Evolutionary conservation across 2,888 invertebrate species (phyloP).

Genomic region (Yponomeuta plumbellus): DNA sequence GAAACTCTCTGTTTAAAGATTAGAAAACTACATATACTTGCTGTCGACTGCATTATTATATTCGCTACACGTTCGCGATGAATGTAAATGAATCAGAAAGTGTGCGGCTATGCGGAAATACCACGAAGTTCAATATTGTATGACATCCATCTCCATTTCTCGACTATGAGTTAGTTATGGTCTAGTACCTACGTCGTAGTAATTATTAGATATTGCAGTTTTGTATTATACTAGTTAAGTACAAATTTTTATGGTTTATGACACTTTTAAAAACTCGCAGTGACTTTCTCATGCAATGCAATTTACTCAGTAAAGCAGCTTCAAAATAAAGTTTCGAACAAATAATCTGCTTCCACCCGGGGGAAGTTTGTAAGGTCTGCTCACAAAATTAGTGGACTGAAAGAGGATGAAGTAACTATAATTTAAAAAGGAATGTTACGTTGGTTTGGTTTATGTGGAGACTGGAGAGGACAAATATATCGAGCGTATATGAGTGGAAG

Average conservation of each 20-base stretch:
- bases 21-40: no score
- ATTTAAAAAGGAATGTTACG: no score
- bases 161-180: neutral
- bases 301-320: no score
- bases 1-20: no score
- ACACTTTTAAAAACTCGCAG: neutral
- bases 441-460: no score
- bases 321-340: no score
- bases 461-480: no score
- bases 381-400: constrained; percentile 21
- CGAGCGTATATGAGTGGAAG: no score
- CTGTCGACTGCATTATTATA: neutral
- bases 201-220: neutral
- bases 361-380: neutral
- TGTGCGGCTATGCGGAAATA: constrained; percentile 62
- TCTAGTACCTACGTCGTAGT: neutral
- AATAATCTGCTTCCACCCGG: no score
- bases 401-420: no score
- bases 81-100: constrained; percentile 70
- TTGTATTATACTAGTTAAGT: neutral
- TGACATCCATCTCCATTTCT: neutral
- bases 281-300: no score
- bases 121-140: constrained; percentile 27
- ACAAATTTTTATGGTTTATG: neutral
- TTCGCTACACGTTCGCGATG: constrained; percentile 22